These are phyloP conservation scores for Ganaspis sp. DNA, from an alignment of 1,140 invertebrate species.

Conservation along the genomic window DNA sequence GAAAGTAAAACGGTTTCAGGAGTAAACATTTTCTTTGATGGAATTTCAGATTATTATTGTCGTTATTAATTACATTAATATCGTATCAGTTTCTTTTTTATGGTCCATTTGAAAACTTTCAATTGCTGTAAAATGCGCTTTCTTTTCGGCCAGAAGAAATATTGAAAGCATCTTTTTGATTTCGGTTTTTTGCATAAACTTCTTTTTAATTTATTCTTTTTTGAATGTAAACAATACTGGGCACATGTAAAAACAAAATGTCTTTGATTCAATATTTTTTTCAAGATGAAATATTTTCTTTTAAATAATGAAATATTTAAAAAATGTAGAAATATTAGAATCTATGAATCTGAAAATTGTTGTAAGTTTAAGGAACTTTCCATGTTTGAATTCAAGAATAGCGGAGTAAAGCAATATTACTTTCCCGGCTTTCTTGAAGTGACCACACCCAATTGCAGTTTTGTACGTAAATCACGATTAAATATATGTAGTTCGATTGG, in stretches of 20 bases:
- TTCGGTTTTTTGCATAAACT: neutral
- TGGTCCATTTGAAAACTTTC: neutral
- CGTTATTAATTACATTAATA: neutral
- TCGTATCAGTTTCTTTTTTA: neutral
- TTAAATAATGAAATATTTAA: too few species aligned
- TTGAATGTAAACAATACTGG: too few species aligned
- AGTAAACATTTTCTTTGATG: neutral
- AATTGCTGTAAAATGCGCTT: neutral
- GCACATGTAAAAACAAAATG: too few species aligned
- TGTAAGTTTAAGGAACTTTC: slow-evolving; percentile 2
- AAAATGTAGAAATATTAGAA: too few species aligned
- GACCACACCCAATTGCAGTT: slow-evolving; percentile 5
- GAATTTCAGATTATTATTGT: neutral
- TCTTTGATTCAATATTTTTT: too few species aligned
- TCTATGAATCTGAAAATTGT: neutral
- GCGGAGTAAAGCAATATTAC: neutral
- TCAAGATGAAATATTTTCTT: too few species aligned
- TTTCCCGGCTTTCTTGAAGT: slow-evolving; percentile 26
- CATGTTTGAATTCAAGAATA: neutral
- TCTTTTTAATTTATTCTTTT: too few species aligned
- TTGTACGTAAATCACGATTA: slow-evolving; percentile 15
- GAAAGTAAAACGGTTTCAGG: neutral
- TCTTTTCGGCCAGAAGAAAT: neutral
- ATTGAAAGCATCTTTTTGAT: neutral
- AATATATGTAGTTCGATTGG: neutral